Evolutionary conservation across 2,888 invertebrate species (phyloP).

Genomic region (Leucophenga montana): DNA sequence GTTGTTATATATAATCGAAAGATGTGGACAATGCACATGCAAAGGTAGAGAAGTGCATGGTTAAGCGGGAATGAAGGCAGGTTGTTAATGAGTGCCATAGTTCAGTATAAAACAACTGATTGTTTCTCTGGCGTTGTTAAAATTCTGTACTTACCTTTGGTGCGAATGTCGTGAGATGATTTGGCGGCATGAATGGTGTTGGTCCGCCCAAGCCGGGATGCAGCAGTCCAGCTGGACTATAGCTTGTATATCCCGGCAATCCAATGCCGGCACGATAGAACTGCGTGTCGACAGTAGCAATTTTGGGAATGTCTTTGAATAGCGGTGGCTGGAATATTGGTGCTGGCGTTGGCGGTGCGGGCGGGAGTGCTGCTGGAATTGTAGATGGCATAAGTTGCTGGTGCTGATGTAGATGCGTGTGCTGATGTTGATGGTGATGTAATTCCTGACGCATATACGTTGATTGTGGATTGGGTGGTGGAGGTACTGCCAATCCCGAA

Average conservation of each 20-base stretch:
- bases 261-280: slow-evolving; percentile 82
- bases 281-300: slow-evolving; percentile 84
- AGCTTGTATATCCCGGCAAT: slow-evolving; percentile 85
- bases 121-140: too few species aligned
- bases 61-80: slow-evolving; percentile 30
- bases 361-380: slow-evolving; percentile 71
- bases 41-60: slow-evolving; percentile 15
- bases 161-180: slow-evolving; percentile 88
- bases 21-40: slow-evolving; percentile 28
- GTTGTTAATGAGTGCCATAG: too few species aligned
- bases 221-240: slow-evolving; percentile 81
- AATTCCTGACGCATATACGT: slow-evolving; percentile 87
- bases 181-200: slow-evolving; percentile 91
- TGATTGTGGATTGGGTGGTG: slow-evolving; percentile 71
- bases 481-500: slow-evolving; percentile 78
- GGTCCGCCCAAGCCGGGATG: slow-evolving; percentile 85
- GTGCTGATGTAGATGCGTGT: slow-evolving; percentile 92
- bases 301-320: slow-evolving; percentile 92
- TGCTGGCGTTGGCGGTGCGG: slow-evolving; percentile 76
- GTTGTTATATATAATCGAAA: slow-evolving; percentile 41
- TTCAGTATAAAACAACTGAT: too few species aligned
- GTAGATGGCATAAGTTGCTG: slow-evolving; percentile 82
- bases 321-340: slow-evolving; percentile 78
- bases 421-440: slow-evolving; percentile 95
- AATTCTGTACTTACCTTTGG: slow-evolving; percentile 81